Evolutionary conservation across 2,888 invertebrate genomes (phyloP).

Genomic region (Eucera pruinosa): DNA sequence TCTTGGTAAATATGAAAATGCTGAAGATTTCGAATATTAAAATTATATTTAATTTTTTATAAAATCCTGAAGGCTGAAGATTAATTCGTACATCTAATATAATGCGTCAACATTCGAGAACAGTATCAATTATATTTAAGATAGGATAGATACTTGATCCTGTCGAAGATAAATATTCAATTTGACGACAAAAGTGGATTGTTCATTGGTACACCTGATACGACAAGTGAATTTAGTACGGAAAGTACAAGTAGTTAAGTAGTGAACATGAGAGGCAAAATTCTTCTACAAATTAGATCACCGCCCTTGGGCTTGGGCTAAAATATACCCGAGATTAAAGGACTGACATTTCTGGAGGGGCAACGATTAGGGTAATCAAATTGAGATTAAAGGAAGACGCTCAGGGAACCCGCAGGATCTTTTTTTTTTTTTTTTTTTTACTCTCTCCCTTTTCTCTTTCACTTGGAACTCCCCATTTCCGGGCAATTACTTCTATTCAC

Average conservation of each 20-base stretch:
- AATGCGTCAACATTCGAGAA: too few relatives aligned
- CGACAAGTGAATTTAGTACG: too few relatives aligned
- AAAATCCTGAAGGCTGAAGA: too few relatives aligned
- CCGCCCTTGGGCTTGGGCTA: background rate
- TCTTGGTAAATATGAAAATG: too few relatives aligned
- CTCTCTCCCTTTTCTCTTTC: background rate
- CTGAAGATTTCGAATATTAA: too few relatives aligned
- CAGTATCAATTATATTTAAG: too few relatives aligned
- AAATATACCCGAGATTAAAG: slow-evolving; percentile 16
- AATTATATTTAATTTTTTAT: too few relatives aligned
- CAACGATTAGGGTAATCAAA: background rate
- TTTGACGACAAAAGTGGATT: too few relatives aligned
- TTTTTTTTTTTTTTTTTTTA: background rate
- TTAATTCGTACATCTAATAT: too few relatives aligned
- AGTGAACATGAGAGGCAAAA: slow-evolving; percentile 19
- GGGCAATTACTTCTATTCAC: background rate
- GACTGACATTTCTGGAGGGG: background rate
- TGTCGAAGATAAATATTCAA: too few relatives aligned
- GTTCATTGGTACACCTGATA: too few relatives aligned
- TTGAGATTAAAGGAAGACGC: slow-evolving; percentile 21
- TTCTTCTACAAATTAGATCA: slow-evolving; percentile 39
- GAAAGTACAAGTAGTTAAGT: slow-evolving; percentile 18
- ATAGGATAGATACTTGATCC: too few relatives aligned
- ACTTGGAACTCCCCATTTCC: background rate
- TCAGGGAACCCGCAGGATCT: background rate